Base-by-base conservation (phyloP, 2,113 vertebrate species). In the Geothlypis trichas region DNA sequence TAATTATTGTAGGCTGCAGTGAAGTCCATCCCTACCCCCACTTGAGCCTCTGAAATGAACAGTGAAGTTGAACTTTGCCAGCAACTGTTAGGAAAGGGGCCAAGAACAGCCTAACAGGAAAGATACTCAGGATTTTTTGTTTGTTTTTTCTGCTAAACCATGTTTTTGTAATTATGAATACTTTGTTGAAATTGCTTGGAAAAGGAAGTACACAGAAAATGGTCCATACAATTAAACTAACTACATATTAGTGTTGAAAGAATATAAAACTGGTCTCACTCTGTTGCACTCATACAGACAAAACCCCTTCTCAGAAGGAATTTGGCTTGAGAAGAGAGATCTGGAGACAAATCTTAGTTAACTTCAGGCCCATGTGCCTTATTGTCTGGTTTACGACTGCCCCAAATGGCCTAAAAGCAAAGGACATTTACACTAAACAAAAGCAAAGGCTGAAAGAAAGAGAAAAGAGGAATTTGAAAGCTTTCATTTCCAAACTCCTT, bases 381-480 rank as follows among this genome's bases (percentile, higher is more conserved):
- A 92, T 87, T 95, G 65, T 86, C 72, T 84, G 63, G 73, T 94
- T 96, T 95, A 93, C 0, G 41, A 92, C 95, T 92, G 86, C 90
- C 95, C 79, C 88, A 93, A 94, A 93, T 65, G 90, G 95, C 83
- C 83, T 90, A 68, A 94, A 94, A 93, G 95, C 76, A 90, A 95
- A 92, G 82, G 72, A 92, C 92, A 84, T 71, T 84, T 86, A 80
- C 11, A 6, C n/a, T 42, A 16, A 94, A 95, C 95, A 96, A 96
- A 97, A 93, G 92, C 92, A 77, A 63, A 4, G 31, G 39, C 73
- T 90, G 88, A 95, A 90, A 95, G 87, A 68, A 85, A 73, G 61
- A 49, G 44, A 89, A 82, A 82, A 37, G 46, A 83, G 33, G 41
- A 88, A 90, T 46, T 13, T 35, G 57, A 59, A 93, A 90, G 90